These are phyloP conservation scores for Chloroclysta siterata DNA, from an alignment of 2,888 invertebrate genomes.

Conservation along the genomic window DNA sequence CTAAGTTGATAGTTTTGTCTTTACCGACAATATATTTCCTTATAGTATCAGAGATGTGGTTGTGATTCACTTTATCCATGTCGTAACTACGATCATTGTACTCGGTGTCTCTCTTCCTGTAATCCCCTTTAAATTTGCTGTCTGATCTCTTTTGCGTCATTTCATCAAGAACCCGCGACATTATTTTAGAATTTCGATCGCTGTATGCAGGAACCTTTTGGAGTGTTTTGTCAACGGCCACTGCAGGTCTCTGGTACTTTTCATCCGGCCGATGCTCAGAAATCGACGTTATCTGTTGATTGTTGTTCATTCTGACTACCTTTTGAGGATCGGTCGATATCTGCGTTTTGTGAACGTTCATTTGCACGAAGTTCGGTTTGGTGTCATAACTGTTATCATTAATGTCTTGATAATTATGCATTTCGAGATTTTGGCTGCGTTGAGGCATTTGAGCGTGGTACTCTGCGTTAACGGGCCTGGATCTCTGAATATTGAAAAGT, in stretches of 20 bases:
- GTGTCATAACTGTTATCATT: slow-evolving; percentile 18
- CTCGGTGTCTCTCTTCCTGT: slow-evolving; percentile 45
- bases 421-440: slow-evolving; percentile 9
- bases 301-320: slow-evolving; percentile 46
- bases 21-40: slow-evolving; percentile 53
- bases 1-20: slow-evolving; percentile 43
- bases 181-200: slow-evolving; percentile 43
- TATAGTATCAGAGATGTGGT: slow-evolving; percentile 46
- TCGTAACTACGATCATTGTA: slow-evolving; percentile 20
- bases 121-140: slow-evolving; percentile 47
- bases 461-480: slow-evolving; percentile 10
- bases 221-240: slow-evolving; percentile 25
- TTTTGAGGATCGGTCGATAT: slow-evolving; percentile 49
- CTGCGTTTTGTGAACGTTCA: slow-evolving; percentile 52
- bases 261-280: slow-evolving; percentile 35
- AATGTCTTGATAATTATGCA: slow-evolving; percentile 12
- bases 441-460: slow-evolving; percentile 11
- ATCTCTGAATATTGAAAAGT: slow-evolving; percentile 9
- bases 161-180: slow-evolving; percentile 48
- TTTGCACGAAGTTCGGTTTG: slow-evolving; percentile 47
- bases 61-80: slow-evolving; percentile 45
- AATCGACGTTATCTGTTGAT: slow-evolving; percentile 42
- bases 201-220: slow-evolving; percentile 31
- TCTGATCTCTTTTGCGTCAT: slow-evolving; percentile 44
- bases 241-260: slow-evolving; percentile 39